Base-by-base conservation (phyloP, 2,888 invertebrate genomes). In the Caenorhabditis angaria region DNA sequence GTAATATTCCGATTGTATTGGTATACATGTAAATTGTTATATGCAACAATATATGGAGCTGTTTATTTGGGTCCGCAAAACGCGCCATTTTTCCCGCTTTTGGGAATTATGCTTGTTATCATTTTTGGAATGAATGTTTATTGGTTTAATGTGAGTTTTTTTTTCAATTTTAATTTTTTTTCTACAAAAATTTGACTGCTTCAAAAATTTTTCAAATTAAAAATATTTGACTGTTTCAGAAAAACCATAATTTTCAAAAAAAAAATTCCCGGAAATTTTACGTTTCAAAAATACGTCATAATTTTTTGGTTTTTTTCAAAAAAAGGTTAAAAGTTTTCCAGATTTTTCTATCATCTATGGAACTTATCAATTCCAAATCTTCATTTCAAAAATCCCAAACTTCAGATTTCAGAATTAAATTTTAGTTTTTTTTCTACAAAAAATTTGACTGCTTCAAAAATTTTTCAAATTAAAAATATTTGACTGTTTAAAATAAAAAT, bases 1-100 rank as follows among this genome's bases (percentile, higher is more conserved):
- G 69, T 83, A 6, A 69, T 82, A 0, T 83, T 79, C 66, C 82
- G 83, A 1, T 64, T 83, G n/a, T 81, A 83, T 57, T 83, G 82
- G 81, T 82, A 77, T 54, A 75, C 79, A 14, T 77, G 80, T 35
- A 83, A 83, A 71, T 59, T 83, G 24, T 64, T 83, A 8, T 83
- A 83, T 68, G 80, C 80, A 1, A 77, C 82, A 14, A 41, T 82
- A 14, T 83, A 82, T 60, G 82, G 81, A 41, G 83, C 80, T 1
- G 81, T 80, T 24, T 80, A 82, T 51, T 51, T 82, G 27, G 83
- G 80, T 24, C 82, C 82, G 20, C 80, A 75, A 60, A 78, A 82
- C 61, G 78, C 80, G 0, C 71, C 80, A 12, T 77, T 82, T 56
- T 80, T 82, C 56, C 78, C 78, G 24, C 58, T 78, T 35, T 71